Evolutionary conservation across 2,797 vertebrate species (phyloP), one percentile per base, ranked within the genome.

Genomic region (Alectoris magna): DNA sequence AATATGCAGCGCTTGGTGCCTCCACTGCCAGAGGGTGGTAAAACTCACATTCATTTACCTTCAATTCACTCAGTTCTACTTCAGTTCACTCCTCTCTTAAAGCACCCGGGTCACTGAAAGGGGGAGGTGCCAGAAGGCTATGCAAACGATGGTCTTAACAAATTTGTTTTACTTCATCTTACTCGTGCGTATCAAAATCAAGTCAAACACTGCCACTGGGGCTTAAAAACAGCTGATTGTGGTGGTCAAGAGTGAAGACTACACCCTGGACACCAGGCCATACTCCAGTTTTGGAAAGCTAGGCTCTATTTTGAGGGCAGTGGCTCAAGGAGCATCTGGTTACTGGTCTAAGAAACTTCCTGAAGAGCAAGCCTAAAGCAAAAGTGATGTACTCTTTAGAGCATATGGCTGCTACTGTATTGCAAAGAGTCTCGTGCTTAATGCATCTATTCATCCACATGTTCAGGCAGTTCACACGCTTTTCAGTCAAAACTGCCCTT

Each of bases 1-100:
- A 89, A 93, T 64, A 91, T 19, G 44, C 66, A 92, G 41, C 83
- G 26, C 38, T 49, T 80, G 64, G 71, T 96, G 31, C 49, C 86
- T 77, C 44, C 27, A 29, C 41, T 64, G 81, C 66, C 69, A 80
- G 77, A 71, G 67, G 55, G 77, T 95, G 43, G 39, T 76, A 88
- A 94, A 95, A 81, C 14, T 59, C 36, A 51, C 36, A 13, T 43
- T 72, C 73, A 38, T 31, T 66, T 81, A 62, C 14, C 15, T 87
- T 63, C 60, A 44, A 8, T 58, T 78, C 67, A 29, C 43, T 71
- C 41, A 41, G 24, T 48, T 51, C 70, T 78, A 10, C 43, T 73
- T 88, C 1, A 21, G 14, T 71, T 78, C 71, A 63, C 5, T 2
- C 48, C 21, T 72, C 8, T 43, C 31, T 69, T 49, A 63, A 71